Conservation (phyloP, 2,888 invertebrate genomes). For the Euphydryas editha region DNA sequence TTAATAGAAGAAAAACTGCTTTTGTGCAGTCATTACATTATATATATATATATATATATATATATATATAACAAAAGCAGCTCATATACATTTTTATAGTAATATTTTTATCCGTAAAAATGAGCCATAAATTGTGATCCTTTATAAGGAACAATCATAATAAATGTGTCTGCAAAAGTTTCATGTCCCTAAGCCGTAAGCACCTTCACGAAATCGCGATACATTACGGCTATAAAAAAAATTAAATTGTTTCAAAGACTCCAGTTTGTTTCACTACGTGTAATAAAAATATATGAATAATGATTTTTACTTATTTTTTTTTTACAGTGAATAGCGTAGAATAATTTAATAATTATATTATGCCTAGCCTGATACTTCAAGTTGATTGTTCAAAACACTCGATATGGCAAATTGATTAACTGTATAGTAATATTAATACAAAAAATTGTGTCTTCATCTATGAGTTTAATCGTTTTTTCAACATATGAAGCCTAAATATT, state of each 20-base stretch:
- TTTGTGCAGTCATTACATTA: too few species aligned
- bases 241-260: background rate
- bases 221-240: constrained; percentile 37
- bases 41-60: too few species aligned
- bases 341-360: too few species aligned
- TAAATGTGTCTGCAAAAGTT: constrained; percentile 33
- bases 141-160: constrained; percentile 33
- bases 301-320: background rate
- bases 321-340: background rate
- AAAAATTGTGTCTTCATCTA: too few species aligned
- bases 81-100: constrained; percentile 29
- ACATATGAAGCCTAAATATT: too few species aligned
- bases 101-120: constrained; percentile 26
- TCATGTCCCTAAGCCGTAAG: constrained; percentile 31
- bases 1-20: too few species aligned
- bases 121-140: constrained; percentile 33
- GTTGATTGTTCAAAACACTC: too few species aligned
- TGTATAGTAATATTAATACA: too few species aligned
- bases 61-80: too few species aligned
- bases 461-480: too few species aligned
- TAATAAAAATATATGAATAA: background rate
- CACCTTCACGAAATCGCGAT: constrained; percentile 39
- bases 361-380: too few species aligned
- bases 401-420: too few species aligned
- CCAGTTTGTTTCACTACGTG: constrained; percentile 8